A percentile compares a stretch with the other conserved stretches of the same genome.
Conservation (phyloP, 1,140 invertebrate species). For the Drosophila nigrodunni region DNA sequence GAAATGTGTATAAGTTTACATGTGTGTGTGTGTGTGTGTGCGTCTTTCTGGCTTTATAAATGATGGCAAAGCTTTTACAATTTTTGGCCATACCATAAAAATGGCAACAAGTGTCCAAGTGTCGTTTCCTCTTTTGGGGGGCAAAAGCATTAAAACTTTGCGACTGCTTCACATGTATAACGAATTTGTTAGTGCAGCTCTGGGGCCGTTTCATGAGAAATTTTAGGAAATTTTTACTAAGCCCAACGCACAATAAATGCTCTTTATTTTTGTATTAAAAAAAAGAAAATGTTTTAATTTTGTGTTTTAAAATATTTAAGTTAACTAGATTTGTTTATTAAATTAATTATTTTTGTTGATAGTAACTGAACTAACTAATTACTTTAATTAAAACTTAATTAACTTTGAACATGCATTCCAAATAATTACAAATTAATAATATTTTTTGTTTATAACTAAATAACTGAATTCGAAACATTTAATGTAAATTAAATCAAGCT, state of each 20-base stretch:
- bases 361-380: no score
- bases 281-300: no score
- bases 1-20: background rate
- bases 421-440: no score
- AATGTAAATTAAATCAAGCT: no score
- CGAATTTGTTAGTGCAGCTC: conserved; percentile 27
- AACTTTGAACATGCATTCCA: no score
- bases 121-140: conserved; percentile 48
- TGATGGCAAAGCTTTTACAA: conserved; percentile 33
- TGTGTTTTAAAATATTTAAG: no score
- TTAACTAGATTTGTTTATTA: no score
- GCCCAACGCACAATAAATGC: background rate
- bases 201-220: conserved; percentile 16
- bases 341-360: no score
- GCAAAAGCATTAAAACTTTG: conserved; percentile 51
- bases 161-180: conserved; percentile 60
- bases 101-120: conserved; percentile 58
- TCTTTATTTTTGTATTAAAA: background rate
- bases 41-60: conserved; percentile 11
- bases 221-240: background rate
- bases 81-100: conserved; percentile 34
- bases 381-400: no score
- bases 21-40: no score
- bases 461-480: no score
- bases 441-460: no score